Percentiles rank a stretch among this genome's conserved stretches.
Evolutionary conservation across 2,888 invertebrate species (phyloP).

Genomic region (Liopterus haemorrhoidalis): DNA sequence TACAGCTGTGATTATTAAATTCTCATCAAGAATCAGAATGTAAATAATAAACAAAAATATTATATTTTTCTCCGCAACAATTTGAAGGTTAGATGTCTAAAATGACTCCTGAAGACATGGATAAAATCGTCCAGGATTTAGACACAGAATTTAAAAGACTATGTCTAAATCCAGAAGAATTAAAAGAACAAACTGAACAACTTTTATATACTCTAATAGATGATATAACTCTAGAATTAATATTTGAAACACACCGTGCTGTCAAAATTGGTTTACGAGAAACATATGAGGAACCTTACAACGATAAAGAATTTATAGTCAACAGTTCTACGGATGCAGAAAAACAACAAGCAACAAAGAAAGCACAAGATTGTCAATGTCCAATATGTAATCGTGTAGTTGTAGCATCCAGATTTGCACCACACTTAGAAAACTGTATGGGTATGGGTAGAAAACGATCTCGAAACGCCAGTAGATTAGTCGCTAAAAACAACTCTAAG

Average conservation of each 20-base stretch:
- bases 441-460: constrained; percentile 90
- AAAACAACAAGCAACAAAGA: constrained; percentile 71
- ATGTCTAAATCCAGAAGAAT: constrained; percentile 39
- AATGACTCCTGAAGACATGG: constrained; percentile 22
- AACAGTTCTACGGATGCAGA: constrained; percentile 58
- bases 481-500: constrained; percentile 66
- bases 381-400: constrained; percentile 73
- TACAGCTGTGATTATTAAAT: too few relatives aligned
- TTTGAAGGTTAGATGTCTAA: too few relatives aligned
- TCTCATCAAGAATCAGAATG: too few relatives aligned
- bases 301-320: constrained; percentile 19
- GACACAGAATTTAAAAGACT: constrained; percentile 43
- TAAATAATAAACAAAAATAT: too few relatives aligned
- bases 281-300: constrained; percentile 34
- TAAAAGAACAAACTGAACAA: constrained; percentile 39
- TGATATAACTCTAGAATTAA: constrained; percentile 43
- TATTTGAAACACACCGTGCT: constrained; percentile 43
- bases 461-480: constrained; percentile 77
- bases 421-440: constrained; percentile 92
- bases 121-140: constrained; percentile 30
- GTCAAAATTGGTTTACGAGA: constrained; percentile 37
- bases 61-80: too few relatives aligned
- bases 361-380: constrained; percentile 79
- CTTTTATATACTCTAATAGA: constrained; percentile 42
- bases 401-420: constrained; percentile 73